Evolutionary conservation across 2,113 vertebrate genomes (phyloP), one percentile per base, ranked within the genome.

Genomic region (Perca schrenkii): DNA sequence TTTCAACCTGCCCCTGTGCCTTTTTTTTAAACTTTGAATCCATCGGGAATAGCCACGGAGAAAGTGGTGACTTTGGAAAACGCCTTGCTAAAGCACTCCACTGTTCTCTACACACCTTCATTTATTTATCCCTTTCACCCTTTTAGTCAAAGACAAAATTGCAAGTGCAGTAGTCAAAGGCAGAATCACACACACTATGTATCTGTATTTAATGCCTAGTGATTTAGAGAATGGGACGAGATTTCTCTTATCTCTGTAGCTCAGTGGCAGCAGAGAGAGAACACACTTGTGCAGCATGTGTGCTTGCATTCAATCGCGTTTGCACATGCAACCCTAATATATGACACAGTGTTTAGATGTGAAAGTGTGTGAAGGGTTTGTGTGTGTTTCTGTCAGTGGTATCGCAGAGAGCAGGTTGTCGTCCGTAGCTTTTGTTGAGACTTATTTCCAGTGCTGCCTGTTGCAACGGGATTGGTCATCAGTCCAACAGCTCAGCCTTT

Each of bases 201-300:
- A 68, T 25, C 22, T 74, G 66, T 57, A 7, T 87, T 85, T 78
- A 53, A 56, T 8, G 28, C 0, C 2, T 7, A 2, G 58, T 86
- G 81, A 74, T 83, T 85, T 65, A 83, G 66, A 4, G 31, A 43
- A 58, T 40, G 19, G 14, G 22, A 57, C 21, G 21, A 53, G 67
- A 25, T 70, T 87, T 58, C 19, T 86, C 54, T 84, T 86, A 89
- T 86, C 88, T 74, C 72, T 1, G 36, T n/a, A 14, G 81, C 47
- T 69, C 79, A 86, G 84, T 69, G 47, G 63, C 65, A 64, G 77
- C 79, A 46, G 43, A 53, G 68, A 43, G 79, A 82, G 81, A 79
- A 77, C 54, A 28, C 73, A 72, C 34, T 61, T 36, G 22, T 4
- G 11, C 5, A 19, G 0, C 16, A 6, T 34, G 68, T 19, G 52